These are phyloP conservation scores for Coenobita brevimanus DNA, from an alignment of 1,140 invertebrate species.

Conservation along the genomic window DNA sequence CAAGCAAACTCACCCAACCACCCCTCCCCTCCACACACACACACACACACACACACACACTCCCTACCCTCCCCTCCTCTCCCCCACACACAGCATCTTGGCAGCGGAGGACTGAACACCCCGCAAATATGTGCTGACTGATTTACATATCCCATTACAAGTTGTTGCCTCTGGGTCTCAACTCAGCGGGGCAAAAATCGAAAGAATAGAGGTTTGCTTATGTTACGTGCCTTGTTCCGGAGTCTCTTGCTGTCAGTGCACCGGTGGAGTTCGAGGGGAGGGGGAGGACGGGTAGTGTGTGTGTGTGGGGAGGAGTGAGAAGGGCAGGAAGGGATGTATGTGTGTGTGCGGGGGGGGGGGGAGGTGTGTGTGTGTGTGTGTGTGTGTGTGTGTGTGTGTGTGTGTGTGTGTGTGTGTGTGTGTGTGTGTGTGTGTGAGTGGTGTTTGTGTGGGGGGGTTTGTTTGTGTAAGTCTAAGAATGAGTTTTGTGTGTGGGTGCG, in stretches of 20 bases:
- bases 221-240: slow-evolving; percentile 18
- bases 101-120: slow-evolving; percentile 17
- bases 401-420: too few relatives aligned
- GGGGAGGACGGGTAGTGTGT: background rate
- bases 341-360: background rate
- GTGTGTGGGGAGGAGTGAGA: background rate
- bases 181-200: slow-evolving; percentile 30
- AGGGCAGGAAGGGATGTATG: background rate
- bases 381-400: too few relatives aligned
- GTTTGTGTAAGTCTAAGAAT: too few relatives aligned
- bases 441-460: too few relatives aligned
- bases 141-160: slow-evolving; percentile 62
- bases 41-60: background rate
- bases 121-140: slow-evolving; percentile 54
- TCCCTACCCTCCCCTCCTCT: background rate
- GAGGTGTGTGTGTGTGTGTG: background rate
- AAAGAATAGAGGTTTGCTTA: slow-evolving; percentile 52
- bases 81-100: slow-evolving; percentile 16
- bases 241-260: slow-evolving; percentile 9
- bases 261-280: too few relatives aligned
- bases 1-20: too few relatives aligned
- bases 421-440: too few relatives aligned
- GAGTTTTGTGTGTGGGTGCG: too few relatives aligned
- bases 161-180: slow-evolving; percentile 35
- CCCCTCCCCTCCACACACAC: background rate